phyloP scores from a whole-genome alignment of 2,888 invertebrate genomes.

The Heteropelma amictum region DNA sequence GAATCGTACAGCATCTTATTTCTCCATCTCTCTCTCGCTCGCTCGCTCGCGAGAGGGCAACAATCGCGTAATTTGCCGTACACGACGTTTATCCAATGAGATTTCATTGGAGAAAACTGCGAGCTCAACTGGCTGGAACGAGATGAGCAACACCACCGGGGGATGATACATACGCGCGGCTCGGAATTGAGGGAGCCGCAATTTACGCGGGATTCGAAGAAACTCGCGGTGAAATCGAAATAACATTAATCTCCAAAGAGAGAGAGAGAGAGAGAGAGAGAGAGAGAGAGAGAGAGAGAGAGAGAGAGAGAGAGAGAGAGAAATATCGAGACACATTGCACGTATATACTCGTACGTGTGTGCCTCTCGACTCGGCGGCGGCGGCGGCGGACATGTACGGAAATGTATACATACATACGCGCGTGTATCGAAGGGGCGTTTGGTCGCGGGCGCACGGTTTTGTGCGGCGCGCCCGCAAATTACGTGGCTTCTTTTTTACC shows the following conservation, averaged over 20 bases:
- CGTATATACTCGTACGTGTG: background rate
- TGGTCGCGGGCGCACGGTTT: conserved; percentile 39
- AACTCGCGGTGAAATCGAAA: conserved; percentile 56
- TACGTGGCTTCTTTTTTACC: conserved; percentile 57
- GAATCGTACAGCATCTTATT: background rate
- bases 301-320: background rate
- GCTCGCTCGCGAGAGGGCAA: background rate
- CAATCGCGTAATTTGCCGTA: background rate
- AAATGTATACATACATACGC: background rate
- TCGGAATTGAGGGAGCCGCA: conserved; percentile 12
- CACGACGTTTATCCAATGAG: background rate
- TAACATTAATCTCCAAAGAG: conserved; percentile 38
- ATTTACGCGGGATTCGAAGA: conserved; percentile 49
- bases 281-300: conserved; percentile 4
- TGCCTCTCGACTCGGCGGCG: no score
- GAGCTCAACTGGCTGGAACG: background rate
- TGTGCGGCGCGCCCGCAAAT: conserved; percentile 56
- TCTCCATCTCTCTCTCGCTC: no score
- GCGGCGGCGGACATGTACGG: background rate
- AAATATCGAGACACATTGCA: background rate
- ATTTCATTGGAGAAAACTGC: background rate
- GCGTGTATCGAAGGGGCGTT: conserved; percentile 27
- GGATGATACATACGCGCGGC: no score
- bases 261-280: conserved; percentile 14
- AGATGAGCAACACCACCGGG: background rate